Base-by-base conservation (phyloP, 2,888 invertebrate species). In the Therioaphis trifolii region DNA sequence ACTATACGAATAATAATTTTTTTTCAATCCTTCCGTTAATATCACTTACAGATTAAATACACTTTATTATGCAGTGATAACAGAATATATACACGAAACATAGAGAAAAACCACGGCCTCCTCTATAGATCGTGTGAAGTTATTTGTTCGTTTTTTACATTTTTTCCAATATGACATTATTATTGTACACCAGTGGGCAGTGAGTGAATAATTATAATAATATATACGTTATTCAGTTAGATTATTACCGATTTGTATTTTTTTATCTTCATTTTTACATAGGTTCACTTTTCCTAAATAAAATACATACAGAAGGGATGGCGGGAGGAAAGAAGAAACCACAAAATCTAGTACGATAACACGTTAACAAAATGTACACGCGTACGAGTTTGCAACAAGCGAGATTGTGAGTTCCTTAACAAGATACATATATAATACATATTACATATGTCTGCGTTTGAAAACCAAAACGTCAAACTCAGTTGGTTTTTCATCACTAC, bases 401-500 rank as follows among this genome's bases (percentile, higher is more conserved):
- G 74, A 82, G 80, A 72, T 72, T 82, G 72, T 72, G 80, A 82
- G 74, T 82, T 82, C 82, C 82, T 72, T 80, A 72, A 74, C 63
- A 74, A 66, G 7, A 5, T 5, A 35, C 7, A 35, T 35, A n/a
- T 61, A 61, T 61, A n/a, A 61, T 21, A 21, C 61, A 21, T 35
- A 35, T 35, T 35, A 35, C 7, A 35, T 35, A 68, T 52, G 61
- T 77, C 66, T 78, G 35, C 9, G 11, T 78, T 78, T 40, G 55
- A 69, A 68, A 69, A 79, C 43, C 35, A 40, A 55, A 35, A 78
- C 24, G 14, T 35, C 35, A 49, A 68, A 78, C 79, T 27, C n/a
- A 79, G 29, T 55, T 35, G 35, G 3, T 35, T 5, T 35, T 68
- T 68, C 68, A 49, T 52, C 27, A 49, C 27, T 61, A 80, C 58